Conservation (phyloP, 1,140 invertebrate genomes). For the Platyscapa corneri region DNA sequence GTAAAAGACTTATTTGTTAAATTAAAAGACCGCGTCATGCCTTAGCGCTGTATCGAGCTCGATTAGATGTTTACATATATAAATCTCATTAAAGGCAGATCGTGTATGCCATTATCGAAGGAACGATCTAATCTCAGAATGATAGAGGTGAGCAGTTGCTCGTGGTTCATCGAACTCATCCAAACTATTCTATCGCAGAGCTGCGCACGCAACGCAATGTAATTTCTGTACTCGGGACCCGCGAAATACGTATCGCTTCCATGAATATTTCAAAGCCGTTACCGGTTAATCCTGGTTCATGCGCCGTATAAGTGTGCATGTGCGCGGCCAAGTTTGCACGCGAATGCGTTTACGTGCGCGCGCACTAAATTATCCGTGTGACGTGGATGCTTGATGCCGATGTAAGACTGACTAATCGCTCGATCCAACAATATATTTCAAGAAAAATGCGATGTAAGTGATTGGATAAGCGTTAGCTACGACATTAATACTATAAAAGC, state of each 20-base stretch:
- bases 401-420: neutral
- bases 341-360: neutral
- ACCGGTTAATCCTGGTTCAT: slow-evolving; percentile 17
- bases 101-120: neutral
- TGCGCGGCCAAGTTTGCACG: too few species aligned
- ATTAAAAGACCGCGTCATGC: neutral
- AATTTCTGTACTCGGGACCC: slow-evolving; percentile 12
- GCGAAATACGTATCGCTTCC: slow-evolving; percentile 8
- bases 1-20: neutral
- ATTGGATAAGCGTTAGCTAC: neutral
- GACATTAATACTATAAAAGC: neutral
- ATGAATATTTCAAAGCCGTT: slow-evolving; percentile 43
- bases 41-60: neutral
- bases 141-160: neutral
- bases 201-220: neutral
- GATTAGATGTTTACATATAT: slow-evolving; percentile 11
- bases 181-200: neutral
- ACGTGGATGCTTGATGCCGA: neutral
- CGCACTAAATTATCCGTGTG: too few species aligned
- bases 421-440: neutral
- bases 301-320: neutral
- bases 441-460: neutral
- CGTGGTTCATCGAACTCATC: slow-evolving; percentile 9
- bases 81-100: slow-evolving; percentile 14
- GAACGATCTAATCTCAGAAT: slow-evolving; percentile 22